phyloP scores from a whole-genome alignment of 2,888 invertebrate genomes.

The Podabrus alpinus region DNA sequence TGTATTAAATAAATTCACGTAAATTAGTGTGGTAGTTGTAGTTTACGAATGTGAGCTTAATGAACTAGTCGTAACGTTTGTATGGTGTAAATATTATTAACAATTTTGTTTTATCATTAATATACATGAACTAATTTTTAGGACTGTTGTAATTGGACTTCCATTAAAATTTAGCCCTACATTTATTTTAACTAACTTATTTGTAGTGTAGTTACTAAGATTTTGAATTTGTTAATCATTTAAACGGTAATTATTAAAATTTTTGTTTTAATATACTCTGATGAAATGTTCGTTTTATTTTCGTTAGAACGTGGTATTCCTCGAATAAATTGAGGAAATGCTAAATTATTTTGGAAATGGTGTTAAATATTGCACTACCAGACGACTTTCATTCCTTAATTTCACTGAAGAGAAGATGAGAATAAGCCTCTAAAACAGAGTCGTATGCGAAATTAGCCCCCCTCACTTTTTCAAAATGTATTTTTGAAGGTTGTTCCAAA shows the following conservation, averaged over 20 bases:
- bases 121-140: neutral
- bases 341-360: too few species aligned
- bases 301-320: neutral
- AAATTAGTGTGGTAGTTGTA: neutral
- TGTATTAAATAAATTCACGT: neutral
- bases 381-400: too few species aligned
- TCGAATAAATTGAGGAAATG: neutral
- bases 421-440: too few species aligned
- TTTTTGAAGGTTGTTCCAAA: too few species aligned
- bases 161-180: neutral
- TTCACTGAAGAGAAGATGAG: too few species aligned
- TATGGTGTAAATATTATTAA: neutral
- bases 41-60: neutral
- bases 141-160: neutral
- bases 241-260: constrained; percentile 7
- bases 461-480: too few species aligned
- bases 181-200: constrained; percentile 4
- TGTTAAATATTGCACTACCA: too few species aligned
- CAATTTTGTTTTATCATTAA: neutral
- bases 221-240: constrained; percentile 23
- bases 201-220: constrained; percentile 10
- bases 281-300: neutral
- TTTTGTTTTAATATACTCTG: constrained; percentile 21
- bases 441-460: too few species aligned
- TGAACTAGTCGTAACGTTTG: neutral